Evolutionary conservation across 2,113 vertebrate genomes (phyloP), one percentile per base, ranked within the genome.

Genomic region (Lepisosteus osseus): DNA sequence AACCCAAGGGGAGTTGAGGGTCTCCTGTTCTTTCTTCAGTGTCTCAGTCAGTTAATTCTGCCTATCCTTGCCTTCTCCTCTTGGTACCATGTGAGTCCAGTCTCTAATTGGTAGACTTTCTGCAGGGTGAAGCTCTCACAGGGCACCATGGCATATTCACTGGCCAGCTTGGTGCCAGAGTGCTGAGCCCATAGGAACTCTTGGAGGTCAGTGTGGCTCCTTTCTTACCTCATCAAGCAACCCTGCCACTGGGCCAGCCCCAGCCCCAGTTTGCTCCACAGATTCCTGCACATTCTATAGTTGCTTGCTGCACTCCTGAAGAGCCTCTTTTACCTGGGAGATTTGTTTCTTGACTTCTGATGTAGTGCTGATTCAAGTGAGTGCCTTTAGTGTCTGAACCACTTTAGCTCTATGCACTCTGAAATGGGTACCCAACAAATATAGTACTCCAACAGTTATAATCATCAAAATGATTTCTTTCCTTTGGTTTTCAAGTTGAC

Each of bases 51-150:
- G 77, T 80, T 97, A 97, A 1, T 99, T 95, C 0, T 94, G 80
- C 68, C 94, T 95, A 80, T 99, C 97, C 75, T 90, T 97, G 71
- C 96, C 76, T 97, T 98, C 92, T 99, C 96, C 86, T 98, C 97
- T 0, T 97, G 97, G 84, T 98, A 95, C 3, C 95, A 94, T 0
- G 95, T 97, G 69, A 99, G 90, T 6, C 97, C 97, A 29, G 84
- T 99, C 87, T 99, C 97, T 82, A 99, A 87, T 72, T 99, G 97
- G 84, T 97, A 99, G 9, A 99, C 93, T 54, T 91, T 94, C 77
- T 98, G 96, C 71, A 97, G 89, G 6, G 97, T 97, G 82, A 99
- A 99, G 78, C 96, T 99, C 70, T 99, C 95, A 9, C 98, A 99
- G 6, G 97, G 95, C 79, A 98, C 89, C 0, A 92, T 94, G 0